Evolutionary conservation across 2,113 vertebrate species (phyloP).

Genomic region (Lepidothrix coronata): DNA sequence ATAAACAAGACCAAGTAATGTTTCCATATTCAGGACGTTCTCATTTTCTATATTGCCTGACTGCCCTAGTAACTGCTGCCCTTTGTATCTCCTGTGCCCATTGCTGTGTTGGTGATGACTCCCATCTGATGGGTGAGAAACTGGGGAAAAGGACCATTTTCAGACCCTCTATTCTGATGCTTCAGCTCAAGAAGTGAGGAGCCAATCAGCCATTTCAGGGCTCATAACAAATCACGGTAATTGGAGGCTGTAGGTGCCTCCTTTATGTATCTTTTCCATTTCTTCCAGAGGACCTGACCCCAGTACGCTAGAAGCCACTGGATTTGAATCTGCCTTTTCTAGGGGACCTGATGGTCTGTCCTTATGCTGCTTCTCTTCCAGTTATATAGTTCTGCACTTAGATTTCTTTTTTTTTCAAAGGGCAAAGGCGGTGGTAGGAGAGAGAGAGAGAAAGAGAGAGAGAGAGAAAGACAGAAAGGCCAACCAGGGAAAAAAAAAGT

Average conservation of each 20-base stretch:
- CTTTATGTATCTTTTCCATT: not conserved
- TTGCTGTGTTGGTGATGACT: not conserved
- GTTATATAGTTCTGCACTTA: not conserved
- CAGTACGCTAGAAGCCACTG: not conserved
- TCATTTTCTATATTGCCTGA: fast-evolving
- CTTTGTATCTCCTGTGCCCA: not conserved
- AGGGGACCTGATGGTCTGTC: not conserved
- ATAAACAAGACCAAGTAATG: not conserved
- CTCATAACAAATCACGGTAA: not conserved
- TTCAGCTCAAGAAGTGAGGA: not conserved
- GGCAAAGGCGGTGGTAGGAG: too few relatives aligned
- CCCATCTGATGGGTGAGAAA: not conserved
- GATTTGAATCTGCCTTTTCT: not conserved
- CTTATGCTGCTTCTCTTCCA: not conserved
- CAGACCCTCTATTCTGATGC: not conserved
- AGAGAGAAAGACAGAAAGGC: not conserved
- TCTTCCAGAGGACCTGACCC: not conserved
- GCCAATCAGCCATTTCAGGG: not conserved
- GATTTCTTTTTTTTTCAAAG: not conserved
- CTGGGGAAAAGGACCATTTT: not conserved
- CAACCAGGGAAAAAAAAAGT: not conserved
- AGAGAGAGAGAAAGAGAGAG: not conserved
- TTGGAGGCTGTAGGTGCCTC: not conserved
- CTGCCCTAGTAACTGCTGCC: not conserved
- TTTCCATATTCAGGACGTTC: not conserved